Percentiles rank a stretch among this genome's conserved stretches.
Evolutionary conservation across 2,888 invertebrate genomes (phyloP).

Genomic region (Cartodere bifasciata): DNA sequence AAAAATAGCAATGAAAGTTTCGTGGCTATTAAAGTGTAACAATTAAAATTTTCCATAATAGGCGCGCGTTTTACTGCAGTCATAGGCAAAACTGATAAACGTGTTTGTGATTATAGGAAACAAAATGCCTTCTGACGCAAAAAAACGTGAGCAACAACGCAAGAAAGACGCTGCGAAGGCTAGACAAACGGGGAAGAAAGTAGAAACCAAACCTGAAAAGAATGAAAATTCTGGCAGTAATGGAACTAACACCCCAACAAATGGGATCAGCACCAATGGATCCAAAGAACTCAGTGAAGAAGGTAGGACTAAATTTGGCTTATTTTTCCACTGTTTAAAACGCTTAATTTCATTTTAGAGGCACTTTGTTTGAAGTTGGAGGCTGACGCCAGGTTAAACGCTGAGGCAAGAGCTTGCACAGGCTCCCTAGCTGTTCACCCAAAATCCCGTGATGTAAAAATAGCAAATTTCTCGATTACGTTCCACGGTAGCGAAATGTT

Average conservation of each 20-base stretch:
- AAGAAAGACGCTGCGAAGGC: conserved; percentile 90
- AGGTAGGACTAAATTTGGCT: conserved; percentile 38
- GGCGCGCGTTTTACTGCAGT: no score
- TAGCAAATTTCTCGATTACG: conserved; percentile 91
- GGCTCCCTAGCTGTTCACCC: conserved; percentile 93
- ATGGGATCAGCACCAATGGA: conserved; percentile 24
- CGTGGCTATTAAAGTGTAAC: no score
- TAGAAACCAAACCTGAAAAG: conserved; percentile 27
- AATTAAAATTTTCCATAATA: no score
- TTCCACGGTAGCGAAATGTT: conserved; percentile 96
- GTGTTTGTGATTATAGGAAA: no score
- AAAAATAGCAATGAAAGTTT: no score
- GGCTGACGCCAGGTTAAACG: conserved; percentile 82
- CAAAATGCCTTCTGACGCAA: conserved; percentile 99
- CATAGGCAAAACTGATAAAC: no score
- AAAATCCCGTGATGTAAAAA: conserved; percentile 90
- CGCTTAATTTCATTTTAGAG: conserved; percentile 42
- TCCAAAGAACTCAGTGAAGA: conserved; percentile 50
- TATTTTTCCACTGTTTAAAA: neutral
- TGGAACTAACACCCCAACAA: conserved; percentile 16
- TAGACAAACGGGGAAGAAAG: conserved; percentile 40
- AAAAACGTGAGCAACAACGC: conserved; percentile 94
- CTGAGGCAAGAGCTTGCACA: conserved; percentile 87
- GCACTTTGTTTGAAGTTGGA: conserved; percentile 77
- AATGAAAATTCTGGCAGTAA: conserved; percentile 30